Percentiles rank a stretch among this genome's conserved stretches.
Evolutionary conservation across 2,113 vertebrate species (phyloP).

Genomic region (Sminthopsis crassicaudata): DNA sequence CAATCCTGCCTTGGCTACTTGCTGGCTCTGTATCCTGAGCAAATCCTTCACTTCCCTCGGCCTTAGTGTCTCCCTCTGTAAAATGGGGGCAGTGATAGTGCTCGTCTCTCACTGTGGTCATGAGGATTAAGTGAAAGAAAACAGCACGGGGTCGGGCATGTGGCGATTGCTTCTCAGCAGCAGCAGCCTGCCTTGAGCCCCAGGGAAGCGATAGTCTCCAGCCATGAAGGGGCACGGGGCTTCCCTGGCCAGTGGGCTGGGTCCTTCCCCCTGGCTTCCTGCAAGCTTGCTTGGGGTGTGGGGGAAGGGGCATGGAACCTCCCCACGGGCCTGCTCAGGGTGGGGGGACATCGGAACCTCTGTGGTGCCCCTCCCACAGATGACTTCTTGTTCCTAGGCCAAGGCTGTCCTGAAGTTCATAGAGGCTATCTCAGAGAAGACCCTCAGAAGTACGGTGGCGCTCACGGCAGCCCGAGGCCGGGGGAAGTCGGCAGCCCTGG

Average conservation of each 20-base stretch:
- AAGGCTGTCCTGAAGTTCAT: conserved; percentile 97
- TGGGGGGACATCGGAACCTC: too few species aligned
- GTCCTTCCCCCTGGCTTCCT: too few species aligned
- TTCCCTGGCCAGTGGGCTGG: neutral
- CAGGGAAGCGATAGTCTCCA: too few species aligned
- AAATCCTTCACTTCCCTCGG: neutral
- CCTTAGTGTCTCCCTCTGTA: neutral
- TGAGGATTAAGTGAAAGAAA: neutral
- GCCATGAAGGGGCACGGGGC: too few species aligned
- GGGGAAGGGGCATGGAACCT: too few species aligned
- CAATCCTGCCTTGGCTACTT: neutral
- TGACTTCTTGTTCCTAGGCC: conserved; percentile 83
- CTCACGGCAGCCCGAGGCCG: conserved; percentile 96
- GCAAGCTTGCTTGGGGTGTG: too few species aligned
- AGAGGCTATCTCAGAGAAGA: conserved; percentile 98
- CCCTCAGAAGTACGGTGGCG: conserved; percentile 93
- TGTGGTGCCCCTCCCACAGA: neutral
- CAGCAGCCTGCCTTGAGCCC: too few species aligned
- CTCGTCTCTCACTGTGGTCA: rapidly evolving
- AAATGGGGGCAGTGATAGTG: neutral
- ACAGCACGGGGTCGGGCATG: too few species aligned
- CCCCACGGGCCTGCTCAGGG: too few species aligned
- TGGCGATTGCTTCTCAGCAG: too few species aligned
- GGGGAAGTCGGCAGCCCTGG: conserved; percentile 98
- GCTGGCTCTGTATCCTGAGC: neutral